These are phyloP conservation scores for Drosophila neonasuta DNA, from an alignment of 2,888 invertebrate species.

Conservation along the genomic window DNA sequence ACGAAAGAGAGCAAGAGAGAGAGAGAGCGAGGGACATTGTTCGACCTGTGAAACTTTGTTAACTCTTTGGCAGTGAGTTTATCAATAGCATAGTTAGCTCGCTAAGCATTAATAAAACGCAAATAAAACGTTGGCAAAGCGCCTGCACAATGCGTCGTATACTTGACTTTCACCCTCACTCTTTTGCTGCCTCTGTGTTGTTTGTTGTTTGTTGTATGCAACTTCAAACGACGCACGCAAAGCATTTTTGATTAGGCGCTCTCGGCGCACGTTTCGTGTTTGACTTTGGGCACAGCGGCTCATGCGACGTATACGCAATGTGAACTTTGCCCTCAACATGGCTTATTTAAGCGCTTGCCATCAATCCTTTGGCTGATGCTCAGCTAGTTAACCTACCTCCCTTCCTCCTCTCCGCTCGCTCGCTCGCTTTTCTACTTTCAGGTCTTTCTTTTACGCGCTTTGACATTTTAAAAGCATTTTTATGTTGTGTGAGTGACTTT, in stretches of 20 bases:
- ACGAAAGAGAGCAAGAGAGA: conserved; percentile 4
- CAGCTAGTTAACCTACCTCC: conserved; percentile 3
- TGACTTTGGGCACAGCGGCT: conserved; percentile 49
- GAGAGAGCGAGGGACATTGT: conserved; percentile 10
- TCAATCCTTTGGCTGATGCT: conserved; percentile 67
- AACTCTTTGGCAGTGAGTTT: conserved; percentile 23
- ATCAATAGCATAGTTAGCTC: conserved; percentile 49
- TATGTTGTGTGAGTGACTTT: conserved; percentile 70
- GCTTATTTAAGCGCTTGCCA: conserved; percentile 65
- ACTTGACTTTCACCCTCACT: conserved; percentile 28
- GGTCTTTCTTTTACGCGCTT: conserved; percentile 67
- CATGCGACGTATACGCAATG: conserved; percentile 70
- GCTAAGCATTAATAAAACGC: conserved; percentile 64
- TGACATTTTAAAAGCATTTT: conserved; percentile 78
- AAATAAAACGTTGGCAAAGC: conserved; percentile 57
- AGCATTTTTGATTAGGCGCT: conserved; percentile 75
- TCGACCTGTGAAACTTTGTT: conserved; percentile 21
- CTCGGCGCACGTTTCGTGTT: conserved; percentile 49
- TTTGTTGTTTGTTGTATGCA: conserved; percentile 33
- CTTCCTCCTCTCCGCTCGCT: background rate
- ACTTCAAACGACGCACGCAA: conserved; percentile 68
- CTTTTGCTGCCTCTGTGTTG: conserved; percentile 4
- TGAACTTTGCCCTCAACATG: conserved; percentile 50
- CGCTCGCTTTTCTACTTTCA: conserved; percentile 26
- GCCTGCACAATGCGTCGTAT: conserved; percentile 53